These are phyloP conservation scores for Miniopterus natalensis DNA, from an alignment of 2,113 vertebrate species.

Conservation along the genomic window DNA sequence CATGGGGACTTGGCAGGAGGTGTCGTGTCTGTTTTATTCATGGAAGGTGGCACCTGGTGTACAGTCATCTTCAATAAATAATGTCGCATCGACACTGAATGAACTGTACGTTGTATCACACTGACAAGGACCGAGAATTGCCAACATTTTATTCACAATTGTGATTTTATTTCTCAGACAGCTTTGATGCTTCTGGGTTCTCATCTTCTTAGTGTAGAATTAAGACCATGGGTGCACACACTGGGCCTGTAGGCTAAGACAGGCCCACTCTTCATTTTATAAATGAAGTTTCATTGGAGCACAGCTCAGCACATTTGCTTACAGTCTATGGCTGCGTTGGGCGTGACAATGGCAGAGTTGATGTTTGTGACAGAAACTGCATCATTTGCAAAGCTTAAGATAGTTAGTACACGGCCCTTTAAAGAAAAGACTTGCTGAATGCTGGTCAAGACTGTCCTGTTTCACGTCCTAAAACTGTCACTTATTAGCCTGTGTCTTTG, in stretches of 20 bases:
- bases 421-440: not conserved
- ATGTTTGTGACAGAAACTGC: not conserved
- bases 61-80: not conserved
- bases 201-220: not conserved
- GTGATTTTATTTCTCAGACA: conserved; percentile 22
- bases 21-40: not conserved
- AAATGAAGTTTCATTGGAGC: not conserved
- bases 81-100: not conserved
- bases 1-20: too few species aligned
- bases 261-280: not conserved
- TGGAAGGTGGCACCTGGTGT: not conserved
- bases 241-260: not conserved
- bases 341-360: not conserved
- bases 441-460: not conserved
- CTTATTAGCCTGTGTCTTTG: not conserved
- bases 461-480: not conserved
- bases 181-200: not conserved
- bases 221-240: not conserved
- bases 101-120: not conserved
- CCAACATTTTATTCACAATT: conserved; percentile 1
- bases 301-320: not conserved
- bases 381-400: not conserved
- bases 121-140: not conserved
- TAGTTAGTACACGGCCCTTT: not conserved
- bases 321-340: not conserved